A percentile compares a stretch with the other conserved stretches of the same genome.
phyloP scores from a whole-genome alignment of 2,113 vertebrate species.

The Lampris incognitus region DNA sequence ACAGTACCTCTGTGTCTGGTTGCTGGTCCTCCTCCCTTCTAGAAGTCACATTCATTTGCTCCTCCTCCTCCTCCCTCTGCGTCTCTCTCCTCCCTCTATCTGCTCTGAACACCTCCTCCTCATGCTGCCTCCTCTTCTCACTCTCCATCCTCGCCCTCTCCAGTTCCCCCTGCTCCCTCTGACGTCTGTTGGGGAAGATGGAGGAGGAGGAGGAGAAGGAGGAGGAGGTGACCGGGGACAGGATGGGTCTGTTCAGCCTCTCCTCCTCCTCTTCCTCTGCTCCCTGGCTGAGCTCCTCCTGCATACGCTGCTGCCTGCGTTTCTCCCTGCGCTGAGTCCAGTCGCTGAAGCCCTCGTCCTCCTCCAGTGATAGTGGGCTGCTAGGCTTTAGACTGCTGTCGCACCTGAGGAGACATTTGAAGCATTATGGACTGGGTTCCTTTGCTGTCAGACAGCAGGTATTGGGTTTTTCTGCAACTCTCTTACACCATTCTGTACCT shows the following conservation, averaged over 20 bases:
- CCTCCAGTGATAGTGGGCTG: conserved; percentile 81
- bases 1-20: conserved; percentile 47
- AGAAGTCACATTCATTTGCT: conserved; percentile 34
- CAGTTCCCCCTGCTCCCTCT: conserved; percentile 37
- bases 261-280: conserved; percentile 53
- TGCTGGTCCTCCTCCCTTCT: conserved; percentile 49
- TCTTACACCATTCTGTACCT: too few species aligned
- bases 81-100: conserved; percentile 25
- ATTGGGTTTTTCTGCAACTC: too few species aligned
- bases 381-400: conserved; percentile 77
- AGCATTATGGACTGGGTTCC: background rate
- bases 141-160: conserved; percentile 33
- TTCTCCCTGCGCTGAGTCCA: conserved; percentile 90
- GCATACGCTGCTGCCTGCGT: conserved; percentile 74
- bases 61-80: conserved; percentile 48
- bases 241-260: conserved; percentile 31
- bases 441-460: background rate
- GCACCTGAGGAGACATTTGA: conserved; percentile 64
- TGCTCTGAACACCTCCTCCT: conserved; percentile 24
- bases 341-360: conserved; percentile 95
- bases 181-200: conserved; percentile 26
- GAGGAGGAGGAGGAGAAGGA: background rate
- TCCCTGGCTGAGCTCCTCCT: conserved; percentile 57
- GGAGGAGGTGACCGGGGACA: conserved; percentile 1
- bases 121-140: conserved; percentile 52